phyloP scores from a whole-genome alignment of 1,140 invertebrate genomes.

The Plodia interpunctella region DNA sequence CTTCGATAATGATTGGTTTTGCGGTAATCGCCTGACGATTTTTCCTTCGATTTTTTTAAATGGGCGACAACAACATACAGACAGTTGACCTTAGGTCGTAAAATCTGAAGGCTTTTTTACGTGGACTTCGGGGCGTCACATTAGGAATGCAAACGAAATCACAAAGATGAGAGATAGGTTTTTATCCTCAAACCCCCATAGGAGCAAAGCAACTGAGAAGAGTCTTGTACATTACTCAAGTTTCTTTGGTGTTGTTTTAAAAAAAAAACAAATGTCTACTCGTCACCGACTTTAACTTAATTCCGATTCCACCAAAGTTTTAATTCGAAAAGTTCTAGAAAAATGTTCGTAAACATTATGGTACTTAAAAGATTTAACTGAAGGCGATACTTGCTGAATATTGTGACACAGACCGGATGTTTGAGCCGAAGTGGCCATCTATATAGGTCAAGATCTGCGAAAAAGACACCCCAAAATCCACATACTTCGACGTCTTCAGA shows the following conservation, averaged over 20 bases:
- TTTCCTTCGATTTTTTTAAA: no score
- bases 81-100: no score
- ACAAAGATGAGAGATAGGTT: no score
- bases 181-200: no score
- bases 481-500: not conserved
- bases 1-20: not conserved
- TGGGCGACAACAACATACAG: no score
- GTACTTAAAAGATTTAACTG: conserved; percentile 2
- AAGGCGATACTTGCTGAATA: not conserved
- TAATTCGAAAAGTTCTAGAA: conserved; percentile 1
- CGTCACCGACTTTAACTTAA: not conserved
- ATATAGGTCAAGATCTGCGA: conserved; percentile 30
- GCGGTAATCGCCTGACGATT: not conserved
- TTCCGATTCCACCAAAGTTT: not conserved
- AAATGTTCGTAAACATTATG: not conserved
- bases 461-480: conserved; percentile 15
- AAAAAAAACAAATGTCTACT: not conserved
- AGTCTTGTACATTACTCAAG: no score
- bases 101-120: no score
- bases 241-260: no score
- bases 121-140: no score
- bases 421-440: not conserved
- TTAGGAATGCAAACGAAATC: no score
- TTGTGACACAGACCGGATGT: not conserved
- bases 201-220: no score